These are phyloP conservation scores for Heterocephalus glaber DNA, from an alignment of 2,113 vertebrate genomes.

Conservation along the genomic window DNA sequence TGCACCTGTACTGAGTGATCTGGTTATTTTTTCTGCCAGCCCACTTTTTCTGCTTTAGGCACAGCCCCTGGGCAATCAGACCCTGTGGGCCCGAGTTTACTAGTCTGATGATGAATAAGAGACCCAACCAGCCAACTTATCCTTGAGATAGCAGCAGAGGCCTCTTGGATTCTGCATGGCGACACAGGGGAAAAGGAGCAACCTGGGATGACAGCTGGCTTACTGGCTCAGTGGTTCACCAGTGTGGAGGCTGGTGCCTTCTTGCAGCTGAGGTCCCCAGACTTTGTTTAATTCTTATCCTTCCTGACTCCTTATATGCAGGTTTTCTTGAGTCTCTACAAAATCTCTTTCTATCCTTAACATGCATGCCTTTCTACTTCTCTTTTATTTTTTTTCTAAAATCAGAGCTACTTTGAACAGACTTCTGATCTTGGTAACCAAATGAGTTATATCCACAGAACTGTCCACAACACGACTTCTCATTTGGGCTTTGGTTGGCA, in stretches of 20 bases:
- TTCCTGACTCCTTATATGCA: neutral
- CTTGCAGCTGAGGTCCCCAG: neutral
- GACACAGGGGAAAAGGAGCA: neutral
- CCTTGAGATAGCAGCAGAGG: neutral
- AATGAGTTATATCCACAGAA: neutral
- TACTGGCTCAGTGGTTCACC: accelerated
- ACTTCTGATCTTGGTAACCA: neutral
- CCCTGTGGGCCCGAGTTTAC: neutral
- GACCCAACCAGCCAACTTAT: neutral
- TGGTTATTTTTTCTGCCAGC: neutral
- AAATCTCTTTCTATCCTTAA: neutral
- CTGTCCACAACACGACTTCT: neutral
- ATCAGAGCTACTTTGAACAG: neutral
- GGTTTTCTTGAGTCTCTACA: neutral
- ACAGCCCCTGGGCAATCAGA: neutral
- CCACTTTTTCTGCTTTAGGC: neutral
- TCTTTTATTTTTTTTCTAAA: neutral
- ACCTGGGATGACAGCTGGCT: neutral
- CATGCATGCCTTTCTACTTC: neutral
- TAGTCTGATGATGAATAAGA: neutral
- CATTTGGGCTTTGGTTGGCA: neutral
- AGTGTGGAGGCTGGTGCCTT: accelerated
- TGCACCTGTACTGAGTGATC: neutral
- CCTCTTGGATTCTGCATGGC: neutral
- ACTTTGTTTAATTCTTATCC: neutral